phyloP scores from a whole-genome alignment of 1,140 invertebrate species.

The Drosophila kepulauana region DNA sequence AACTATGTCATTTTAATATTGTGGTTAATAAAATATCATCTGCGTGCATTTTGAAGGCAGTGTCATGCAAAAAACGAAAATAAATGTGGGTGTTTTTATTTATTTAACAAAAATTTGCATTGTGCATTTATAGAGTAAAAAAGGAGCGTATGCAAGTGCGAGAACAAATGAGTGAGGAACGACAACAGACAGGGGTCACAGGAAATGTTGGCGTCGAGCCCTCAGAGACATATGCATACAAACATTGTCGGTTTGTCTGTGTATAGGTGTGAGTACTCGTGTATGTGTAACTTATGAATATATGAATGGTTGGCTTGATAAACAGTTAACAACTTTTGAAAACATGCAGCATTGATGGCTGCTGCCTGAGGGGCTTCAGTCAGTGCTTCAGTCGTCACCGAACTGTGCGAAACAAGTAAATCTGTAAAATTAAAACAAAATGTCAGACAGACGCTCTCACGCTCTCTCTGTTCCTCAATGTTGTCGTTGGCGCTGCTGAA shows the following conservation, averaged over 20 bases:
- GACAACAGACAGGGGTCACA: not conserved
- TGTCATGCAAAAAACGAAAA: slow-evolving; percentile 7
- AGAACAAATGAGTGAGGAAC: not conserved
- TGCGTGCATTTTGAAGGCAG: slow-evolving; percentile 13
- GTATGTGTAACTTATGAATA: slow-evolving; percentile 45
- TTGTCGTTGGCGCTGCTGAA: slow-evolving; percentile 20
- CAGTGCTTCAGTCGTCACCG: slow-evolving; percentile 31
- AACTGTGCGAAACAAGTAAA: slow-evolving; percentile 60
- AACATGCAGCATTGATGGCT: slow-evolving; percentile 52
- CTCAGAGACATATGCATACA: slow-evolving; percentile 8
- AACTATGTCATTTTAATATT: slow-evolving; percentile 10
- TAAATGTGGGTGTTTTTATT: slow-evolving; percentile 1
- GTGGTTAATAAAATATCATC: slow-evolving; percentile 20
- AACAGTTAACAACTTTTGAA: slow-evolving; percentile 57
- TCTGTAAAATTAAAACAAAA: slow-evolving; percentile 77
- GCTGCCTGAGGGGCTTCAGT: slow-evolving; percentile 22
- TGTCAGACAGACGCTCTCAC: slow-evolving; percentile 54
- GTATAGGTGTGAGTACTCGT: not conserved
- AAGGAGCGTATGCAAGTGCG: not conserved
- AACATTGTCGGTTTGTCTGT: not conserved
- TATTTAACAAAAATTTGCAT: slow-evolving; percentile 25
- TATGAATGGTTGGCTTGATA: slow-evolving; percentile 41
- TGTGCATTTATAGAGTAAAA: slow-evolving; percentile 26
- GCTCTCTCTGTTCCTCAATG: slow-evolving; percentile 26
- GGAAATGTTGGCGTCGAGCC: not conserved